phyloP scores from a whole-genome alignment of 2,888 invertebrate genomes.

The Eristalis intricaria region DNA sequence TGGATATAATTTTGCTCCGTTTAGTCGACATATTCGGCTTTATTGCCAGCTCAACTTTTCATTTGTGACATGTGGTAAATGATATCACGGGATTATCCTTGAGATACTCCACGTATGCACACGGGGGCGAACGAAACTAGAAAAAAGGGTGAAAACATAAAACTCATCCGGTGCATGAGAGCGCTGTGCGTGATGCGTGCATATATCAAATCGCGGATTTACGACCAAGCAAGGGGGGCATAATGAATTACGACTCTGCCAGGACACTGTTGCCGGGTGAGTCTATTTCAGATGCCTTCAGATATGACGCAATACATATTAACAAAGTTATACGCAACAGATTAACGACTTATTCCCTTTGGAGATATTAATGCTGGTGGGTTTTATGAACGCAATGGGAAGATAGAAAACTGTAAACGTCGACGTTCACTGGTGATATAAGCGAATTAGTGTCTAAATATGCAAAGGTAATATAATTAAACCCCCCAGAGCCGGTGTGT shows the following conservation, averaged over 20 bases:
- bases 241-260: conserved; percentile 20
- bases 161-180: background rate
- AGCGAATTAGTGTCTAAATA: background rate
- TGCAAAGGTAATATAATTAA: background rate
- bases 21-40: conserved; percentile 4
- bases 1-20: conserved; percentile 9
- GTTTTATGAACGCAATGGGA: background rate
- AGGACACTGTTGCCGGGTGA: conserved; percentile 26
- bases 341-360: conserved; percentile 1
- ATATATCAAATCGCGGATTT: conserved; percentile 39
- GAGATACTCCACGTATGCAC: background rate
- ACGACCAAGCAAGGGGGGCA: background rate
- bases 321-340: conserved; percentile 10
- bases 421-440: background rate
- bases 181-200: conserved; percentile 23
- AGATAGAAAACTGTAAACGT: background rate
- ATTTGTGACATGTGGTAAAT: conserved; percentile 12
- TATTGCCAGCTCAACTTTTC: conserved; percentile 13
- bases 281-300: conserved; percentile 6
- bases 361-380: conserved; percentile 3
- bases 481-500: background rate
- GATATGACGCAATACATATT: conserved; percentile 14
- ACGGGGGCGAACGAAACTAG: background rate
- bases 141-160: background rate
- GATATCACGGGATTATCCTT: conserved; percentile 11